Base-by-base conservation (phyloP, 2,113 vertebrate genomes). In the Passer domesticus region DNA sequence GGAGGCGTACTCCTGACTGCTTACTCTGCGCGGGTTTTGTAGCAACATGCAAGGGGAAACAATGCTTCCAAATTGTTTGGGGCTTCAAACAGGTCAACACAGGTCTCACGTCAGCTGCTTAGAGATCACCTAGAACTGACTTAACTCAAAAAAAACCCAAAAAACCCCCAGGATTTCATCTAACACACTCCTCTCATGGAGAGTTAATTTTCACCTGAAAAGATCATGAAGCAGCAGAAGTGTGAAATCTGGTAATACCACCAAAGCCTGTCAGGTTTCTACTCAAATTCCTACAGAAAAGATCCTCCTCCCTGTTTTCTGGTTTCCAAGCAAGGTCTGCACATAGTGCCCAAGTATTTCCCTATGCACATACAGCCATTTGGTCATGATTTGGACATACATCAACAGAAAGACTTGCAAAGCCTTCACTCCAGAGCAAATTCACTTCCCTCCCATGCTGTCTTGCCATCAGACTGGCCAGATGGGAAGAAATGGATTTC, bases 81-180 rank as follows among this genome's bases (percentile, higher is more conserved):
- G 62, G 47, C 62, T 88, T 92, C 84, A 49, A 75, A 93, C 47
- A 80, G 66, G 62, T 80, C 91, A 68, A 74, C 43, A 39, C 18
- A 68, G 96, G 67, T 68, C 87, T 74, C 83, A 4, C 5, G 21
- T 84, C 96, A 96, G 94, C 87, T 64, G 74, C 83, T 95, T 75
- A 23, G 73, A 95, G 94, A 92, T 11, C 73, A 44, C 62, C 59
- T 50, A 84, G 43, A 85, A 70, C 47, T 37, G n/a, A 90, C 66
- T 64, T 67, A 55, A 62, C 13, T 59, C 5, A 66, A 74, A 69
- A 80, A 37, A 19, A 12, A 9, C 9, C 1, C 2, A 80, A 67
- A 68, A 37, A 19, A 12, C 6, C 13, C 1, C 2, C 21, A 52
- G 35, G 43, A 49, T 67, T 90, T 94, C 6, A 50, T 83, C 79